Evolutionary conservation across 2,888 invertebrate genomes (phyloP), one percentile per base, ranked within the genome.

Genomic region (Mythimna vitellina): DNA sequence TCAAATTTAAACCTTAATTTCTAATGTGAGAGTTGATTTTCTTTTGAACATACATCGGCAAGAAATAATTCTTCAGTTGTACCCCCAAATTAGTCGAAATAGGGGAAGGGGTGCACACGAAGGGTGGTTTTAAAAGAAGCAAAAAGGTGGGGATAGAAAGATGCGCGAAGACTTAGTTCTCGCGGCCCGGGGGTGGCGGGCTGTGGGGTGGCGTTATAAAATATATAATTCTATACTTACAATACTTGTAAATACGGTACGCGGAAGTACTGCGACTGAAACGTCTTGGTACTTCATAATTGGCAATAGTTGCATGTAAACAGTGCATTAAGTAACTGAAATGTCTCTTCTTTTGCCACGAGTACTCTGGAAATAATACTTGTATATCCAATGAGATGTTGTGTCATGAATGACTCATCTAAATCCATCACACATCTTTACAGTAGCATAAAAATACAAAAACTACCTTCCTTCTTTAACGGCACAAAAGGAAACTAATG

Each of bases 191-290:
- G 89, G 88, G 87, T 74, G 88, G 90, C 89, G 62, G 70, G 81
- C 64, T 76, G 75, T 60, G 77, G 90, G 92, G 91, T 90, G 94
- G 95, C 92, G 95, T 96, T 96, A 96, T 96, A 96, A 96, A 96
- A 96, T 96, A 96, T 96, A 96, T 96, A 96, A 96, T 96, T 96
- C 96, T 96, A 96, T 96, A 96, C 96, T 96, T 96, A 96, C 96
- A 96, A 96, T 96, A 96, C 96, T 96, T 96, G 96, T 96, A 96
- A 96, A 96, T 96, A 96, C 96, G 95, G 92, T 91, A 95, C 94
- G 95, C 96, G 96, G 96, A 96, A 96, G 95, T 94, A 92, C 88
- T 80, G 63, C 84, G 90, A 73, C 51, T 51, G 54, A 38, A 12
- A 5, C 22, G 76, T 67, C 78, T 93, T 94, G 95, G 89, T 92